Evolutionary conservation across 1,140 invertebrate genomes (phyloP).

Genomic region (Vanessa tameamea): DNA sequence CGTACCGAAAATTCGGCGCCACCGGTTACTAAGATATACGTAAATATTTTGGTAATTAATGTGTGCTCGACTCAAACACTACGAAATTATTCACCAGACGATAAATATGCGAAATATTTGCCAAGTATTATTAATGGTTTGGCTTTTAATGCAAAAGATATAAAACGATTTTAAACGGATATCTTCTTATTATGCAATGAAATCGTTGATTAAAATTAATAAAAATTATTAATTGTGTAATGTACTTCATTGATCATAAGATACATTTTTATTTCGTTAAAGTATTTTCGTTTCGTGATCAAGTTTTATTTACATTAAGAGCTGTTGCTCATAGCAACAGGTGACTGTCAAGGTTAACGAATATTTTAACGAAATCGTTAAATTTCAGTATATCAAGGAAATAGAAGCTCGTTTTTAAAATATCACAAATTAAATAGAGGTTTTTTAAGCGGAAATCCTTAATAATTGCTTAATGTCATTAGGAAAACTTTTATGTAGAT

Average conservation of each 20-base stretch:
- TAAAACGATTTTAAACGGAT: constrained; percentile 19
- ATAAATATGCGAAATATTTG: constrained; percentile 54
- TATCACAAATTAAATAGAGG: constrained; percentile 6
- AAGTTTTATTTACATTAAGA: constrained; percentile 61
- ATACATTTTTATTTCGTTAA: constrained; percentile 21
- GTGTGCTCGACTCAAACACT: constrained; percentile 56
- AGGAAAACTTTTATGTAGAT: not conserved
- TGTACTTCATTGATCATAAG: constrained; percentile 27
- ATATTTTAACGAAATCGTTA: constrained; percentile 59
- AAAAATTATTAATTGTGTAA: constrained; percentile 32
- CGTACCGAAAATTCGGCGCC: constrained; percentile 63
- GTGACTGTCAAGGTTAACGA: constrained; percentile 61
- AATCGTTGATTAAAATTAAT: constrained; percentile 27
- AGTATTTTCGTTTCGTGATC: constrained; percentile 33
- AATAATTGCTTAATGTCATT: not conserved
- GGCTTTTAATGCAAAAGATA: constrained; percentile 26
- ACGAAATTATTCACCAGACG: constrained; percentile 54
- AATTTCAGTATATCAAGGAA: constrained; percentile 58
- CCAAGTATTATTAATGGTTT: constrained; percentile 47
- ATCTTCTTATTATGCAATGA: constrained; percentile 24
- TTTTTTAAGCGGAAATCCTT: constrained; percentile 8
- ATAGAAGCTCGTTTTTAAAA: constrained; percentile 37
- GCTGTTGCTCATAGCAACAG: constrained; percentile 65
- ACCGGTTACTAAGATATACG: constrained; percentile 58
- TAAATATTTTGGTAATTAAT: constrained; percentile 79